A percentile compares a stretch with the other conserved stretches of the same genome.
These are phyloP conservation scores for Astreopora myriophthalma DNA, from an alignment of 64 coral and sea anemone species.

Conservation along the genomic window DNA sequence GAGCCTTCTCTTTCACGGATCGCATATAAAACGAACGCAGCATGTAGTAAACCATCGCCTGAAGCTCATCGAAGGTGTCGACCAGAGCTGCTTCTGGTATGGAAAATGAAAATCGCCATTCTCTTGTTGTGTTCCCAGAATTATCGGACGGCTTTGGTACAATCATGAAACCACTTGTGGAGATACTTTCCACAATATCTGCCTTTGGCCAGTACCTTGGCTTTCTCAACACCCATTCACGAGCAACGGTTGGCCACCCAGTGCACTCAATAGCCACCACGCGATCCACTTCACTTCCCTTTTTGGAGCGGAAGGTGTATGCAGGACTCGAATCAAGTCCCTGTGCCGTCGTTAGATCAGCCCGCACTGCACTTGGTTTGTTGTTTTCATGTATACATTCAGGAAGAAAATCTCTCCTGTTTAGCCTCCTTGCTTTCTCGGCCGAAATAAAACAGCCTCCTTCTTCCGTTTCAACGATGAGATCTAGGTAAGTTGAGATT, in stretches of 20 bases:
- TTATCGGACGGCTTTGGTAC: conserved; percentile 10
- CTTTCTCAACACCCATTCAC: neutral
- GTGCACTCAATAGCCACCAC: neutral
- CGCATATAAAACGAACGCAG: conserved; percentile 9
- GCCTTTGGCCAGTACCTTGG: conserved; percentile 8
- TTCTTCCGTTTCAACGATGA: neutral
- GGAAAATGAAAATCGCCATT: conserved; percentile 28
- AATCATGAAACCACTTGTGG: neutral
- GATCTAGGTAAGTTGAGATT: neutral
- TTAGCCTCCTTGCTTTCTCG: neutral
- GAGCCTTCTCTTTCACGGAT: neutral
- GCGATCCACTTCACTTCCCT: neutral
- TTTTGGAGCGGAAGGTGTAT: neutral
- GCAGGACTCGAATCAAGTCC: neutral
- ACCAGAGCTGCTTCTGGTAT: neutral
- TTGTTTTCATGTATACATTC: neutral
- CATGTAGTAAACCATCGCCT: conserved; percentile 8
- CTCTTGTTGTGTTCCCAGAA: neutral
- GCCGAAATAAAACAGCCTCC: neutral
- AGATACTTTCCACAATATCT: neutral
- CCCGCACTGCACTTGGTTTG: neutral
- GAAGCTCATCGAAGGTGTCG: neutral
- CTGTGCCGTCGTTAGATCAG: neutral
- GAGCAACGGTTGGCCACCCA: neutral
- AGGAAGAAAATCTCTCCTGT: conserved; percentile 12